Conservation (phyloP, 2,113 vertebrate genomes). For the Petrocephalus microphthalmus region DNA sequence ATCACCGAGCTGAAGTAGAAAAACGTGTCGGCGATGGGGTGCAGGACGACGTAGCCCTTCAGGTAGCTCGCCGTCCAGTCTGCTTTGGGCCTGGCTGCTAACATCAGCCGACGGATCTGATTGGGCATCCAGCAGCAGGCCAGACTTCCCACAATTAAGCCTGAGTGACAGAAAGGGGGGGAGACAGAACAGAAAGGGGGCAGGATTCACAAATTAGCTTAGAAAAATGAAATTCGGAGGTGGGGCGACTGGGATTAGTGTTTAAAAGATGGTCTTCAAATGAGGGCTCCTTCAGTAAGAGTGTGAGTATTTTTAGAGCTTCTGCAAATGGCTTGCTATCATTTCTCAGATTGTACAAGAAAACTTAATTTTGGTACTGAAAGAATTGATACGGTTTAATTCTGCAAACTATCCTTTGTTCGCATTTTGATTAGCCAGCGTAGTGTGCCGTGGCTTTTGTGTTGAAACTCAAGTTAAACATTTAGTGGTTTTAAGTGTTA, state of each 20-base stretch:
- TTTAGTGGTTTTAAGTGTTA: constrained; percentile 13
- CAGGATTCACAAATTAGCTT: not conserved
- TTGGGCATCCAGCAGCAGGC: constrained; percentile 87
- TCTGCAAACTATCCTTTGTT: not conserved
- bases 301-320: not conserved
- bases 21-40: constrained; percentile 77
- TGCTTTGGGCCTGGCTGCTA: constrained; percentile 71
- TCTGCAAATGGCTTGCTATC: not conserved
- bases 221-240: not conserved
- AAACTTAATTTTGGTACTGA: constrained; percentile 7
- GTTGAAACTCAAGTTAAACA: not conserved
- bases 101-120: constrained; percentile 83
- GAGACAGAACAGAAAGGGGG: not conserved
- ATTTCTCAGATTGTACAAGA: not conserved
- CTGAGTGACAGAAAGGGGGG: constrained; percentile 44
- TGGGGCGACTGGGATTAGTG: not conserved
- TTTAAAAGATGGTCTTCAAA: not conserved
- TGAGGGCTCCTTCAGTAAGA: not conserved
- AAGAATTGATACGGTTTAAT: not conserved
- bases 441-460: not conserved
- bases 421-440: not conserved
- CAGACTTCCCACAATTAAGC: constrained; percentile 76
- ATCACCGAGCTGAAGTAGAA: constrained; percentile 94
- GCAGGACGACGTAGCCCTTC: constrained; percentile 64
- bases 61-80: constrained; percentile 72